Conservation (phyloP, 2,797 vertebrate genomes). For the Macroramphosus scolopax region DNA sequence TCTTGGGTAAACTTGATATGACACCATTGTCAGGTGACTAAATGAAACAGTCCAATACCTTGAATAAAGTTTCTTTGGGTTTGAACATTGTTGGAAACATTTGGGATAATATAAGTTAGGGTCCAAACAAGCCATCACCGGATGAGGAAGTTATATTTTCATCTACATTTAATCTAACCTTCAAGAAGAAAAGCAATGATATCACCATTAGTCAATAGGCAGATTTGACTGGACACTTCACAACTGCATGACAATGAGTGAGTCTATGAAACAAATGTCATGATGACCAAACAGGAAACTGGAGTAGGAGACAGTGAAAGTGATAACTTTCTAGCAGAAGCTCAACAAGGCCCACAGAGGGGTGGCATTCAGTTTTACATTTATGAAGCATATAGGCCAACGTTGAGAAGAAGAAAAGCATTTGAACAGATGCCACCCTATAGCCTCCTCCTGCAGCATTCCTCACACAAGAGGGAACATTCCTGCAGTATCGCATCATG, state of each 20-base stretch:
- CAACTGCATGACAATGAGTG: too few relatives aligned
- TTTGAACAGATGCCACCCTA: slow-evolving; percentile 58
- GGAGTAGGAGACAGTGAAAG: slow-evolving; percentile 38
- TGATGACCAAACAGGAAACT: slow-evolving; percentile 49
- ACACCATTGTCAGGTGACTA: too few relatives aligned
- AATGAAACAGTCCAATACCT: too few relatives aligned
- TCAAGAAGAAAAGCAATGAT: slow-evolving; percentile 5
- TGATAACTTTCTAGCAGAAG: slow-evolving; percentile 20
- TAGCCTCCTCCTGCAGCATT: slow-evolving; percentile 62
- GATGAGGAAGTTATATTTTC: slow-evolving; percentile 11
- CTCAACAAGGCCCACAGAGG: slow-evolving; percentile 32
- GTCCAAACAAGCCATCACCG: background rate
- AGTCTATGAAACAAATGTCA: slow-evolving; percentile 39
- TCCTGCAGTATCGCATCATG: slow-evolving; percentile 66
- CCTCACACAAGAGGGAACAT: slow-evolving; percentile 71
- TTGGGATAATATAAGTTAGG: too few relatives aligned
- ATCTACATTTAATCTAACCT: slow-evolving; percentile 3
- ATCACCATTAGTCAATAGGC: slow-evolving; percentile 9
- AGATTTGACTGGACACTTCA: slow-evolving; percentile 19
- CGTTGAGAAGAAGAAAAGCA: slow-evolving; percentile 40
- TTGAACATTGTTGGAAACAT: too few relatives aligned
- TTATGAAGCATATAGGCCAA: slow-evolving; percentile 30
- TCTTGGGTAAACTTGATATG: too few relatives aligned
- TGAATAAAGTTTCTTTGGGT: too few relatives aligned
- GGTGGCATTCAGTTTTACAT: slow-evolving; percentile 40